phyloP scores from a whole-genome alignment of 2,797 vertebrate species.

The Pangasius mekongensis region DNA sequence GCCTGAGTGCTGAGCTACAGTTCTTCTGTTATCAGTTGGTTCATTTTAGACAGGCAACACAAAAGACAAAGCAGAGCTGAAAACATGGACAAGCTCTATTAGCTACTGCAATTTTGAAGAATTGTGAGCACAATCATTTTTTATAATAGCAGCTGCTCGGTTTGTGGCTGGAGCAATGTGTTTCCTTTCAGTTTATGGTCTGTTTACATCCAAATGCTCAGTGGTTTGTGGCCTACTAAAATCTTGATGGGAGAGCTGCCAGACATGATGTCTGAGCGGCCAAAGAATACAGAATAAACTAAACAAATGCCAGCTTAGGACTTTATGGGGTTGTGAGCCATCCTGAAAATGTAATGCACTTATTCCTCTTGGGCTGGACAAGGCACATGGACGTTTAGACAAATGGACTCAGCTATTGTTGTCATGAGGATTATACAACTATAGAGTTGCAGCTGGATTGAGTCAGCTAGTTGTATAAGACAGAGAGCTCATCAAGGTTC shows the following conservation, averaged over 20 bases:
- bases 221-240: conserved; percentile 69
- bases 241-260: conserved; percentile 52
- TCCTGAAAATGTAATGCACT: conserved; percentile 27
- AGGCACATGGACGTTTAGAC: background rate
- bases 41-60: background rate
- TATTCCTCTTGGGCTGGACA: conserved; percentile 14
- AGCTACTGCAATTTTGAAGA: conserved; percentile 30
- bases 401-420: background rate
- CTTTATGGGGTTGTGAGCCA: conserved; percentile 2
- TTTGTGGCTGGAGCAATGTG: conserved; percentile 58
- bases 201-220: conserved; percentile 68
- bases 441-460: background rate
- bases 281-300: conserved; percentile 43
- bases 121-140: conserved; percentile 8
- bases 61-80: conserved; percentile 2
- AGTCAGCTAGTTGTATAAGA: conserved; percentile 1
- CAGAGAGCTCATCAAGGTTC: background rate
- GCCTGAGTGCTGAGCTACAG: background rate
- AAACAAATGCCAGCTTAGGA: conserved; percentile 9
- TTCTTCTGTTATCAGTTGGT: background rate
- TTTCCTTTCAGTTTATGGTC: conserved; percentile 66
- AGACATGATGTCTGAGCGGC: conserved; percentile 30
- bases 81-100: conserved; percentile 14
- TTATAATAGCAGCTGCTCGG: conserved; percentile 45
- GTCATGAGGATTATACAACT: background rate